A percentile compares a stretch with the other conserved stretches of the same genome.
Evolutionary conservation across 2,113 vertebrate species (phyloP).

Genomic region (Tonatia bakeri): DNA sequence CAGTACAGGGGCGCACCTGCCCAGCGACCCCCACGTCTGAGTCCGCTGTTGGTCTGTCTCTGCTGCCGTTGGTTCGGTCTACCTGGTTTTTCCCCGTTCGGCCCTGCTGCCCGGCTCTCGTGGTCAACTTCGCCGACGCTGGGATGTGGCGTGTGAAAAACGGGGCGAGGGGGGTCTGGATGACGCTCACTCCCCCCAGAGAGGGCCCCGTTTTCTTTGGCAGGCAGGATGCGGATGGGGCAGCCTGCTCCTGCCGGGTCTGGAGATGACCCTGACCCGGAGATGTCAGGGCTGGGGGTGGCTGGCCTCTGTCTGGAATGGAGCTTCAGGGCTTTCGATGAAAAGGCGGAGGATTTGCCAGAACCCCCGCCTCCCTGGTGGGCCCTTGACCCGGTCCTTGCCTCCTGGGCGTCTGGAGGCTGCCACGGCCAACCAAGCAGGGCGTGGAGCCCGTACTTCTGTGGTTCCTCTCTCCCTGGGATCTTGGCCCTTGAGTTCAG

Average conservation of each 20-base stretch:
- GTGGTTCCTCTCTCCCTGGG: neutral
- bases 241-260: fast-evolving
- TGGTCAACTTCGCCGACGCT: neutral
- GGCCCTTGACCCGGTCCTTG: neutral
- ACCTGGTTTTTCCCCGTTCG: neutral
- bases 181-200: neutral
- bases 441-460: neutral
- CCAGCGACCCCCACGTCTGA: neutral
- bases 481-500: neutral
- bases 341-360: neutral
- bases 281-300: neutral
- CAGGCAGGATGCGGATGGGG: neutral
- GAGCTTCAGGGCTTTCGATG: neutral
- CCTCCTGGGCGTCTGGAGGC: neutral
- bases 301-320: neutral
- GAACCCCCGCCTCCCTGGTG: neutral
- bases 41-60: neutral
- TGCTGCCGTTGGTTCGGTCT: neutral
- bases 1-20: fast-evolving
- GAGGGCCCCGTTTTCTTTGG: neutral
- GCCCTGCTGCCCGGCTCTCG: neutral
- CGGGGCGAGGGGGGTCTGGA: neutral
- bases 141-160: too few relatives aligned
- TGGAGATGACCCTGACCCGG: neutral
- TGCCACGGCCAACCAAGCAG: fast-evolving